A percentile compares a stretch with the other conserved stretches of the same genome.
These are phyloP conservation scores for Phymastichus coffea DNA, from an alignment of 1,140 invertebrate genomes.

Conservation along the genomic window DNA sequence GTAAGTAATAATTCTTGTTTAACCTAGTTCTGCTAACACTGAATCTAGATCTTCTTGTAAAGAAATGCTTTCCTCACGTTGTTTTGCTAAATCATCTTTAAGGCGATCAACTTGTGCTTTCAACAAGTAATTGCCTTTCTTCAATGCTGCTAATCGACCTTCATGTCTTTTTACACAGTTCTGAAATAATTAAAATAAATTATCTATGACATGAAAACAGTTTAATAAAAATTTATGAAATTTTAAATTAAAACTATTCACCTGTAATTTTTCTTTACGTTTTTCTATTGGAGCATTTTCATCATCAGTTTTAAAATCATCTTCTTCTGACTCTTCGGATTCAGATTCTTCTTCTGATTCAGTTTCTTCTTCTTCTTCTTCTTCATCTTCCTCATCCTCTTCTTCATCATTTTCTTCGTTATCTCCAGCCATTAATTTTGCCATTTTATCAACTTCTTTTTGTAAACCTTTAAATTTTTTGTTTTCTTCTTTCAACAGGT, in stretches of 20 bases:
- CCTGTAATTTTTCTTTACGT: slow-evolving; percentile 46
- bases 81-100: slow-evolving; percentile 80
- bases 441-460: slow-evolving; percentile 88
- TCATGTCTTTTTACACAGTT: slow-evolving; percentile 72
- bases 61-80: slow-evolving; percentile 72
- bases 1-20: slow-evolving; percentile 28
- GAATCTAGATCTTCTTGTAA: slow-evolving; percentile 83
- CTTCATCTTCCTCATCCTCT: slow-evolving; percentile 60
- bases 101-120: slow-evolving; percentile 82
- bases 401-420: slow-evolving; percentile 68
- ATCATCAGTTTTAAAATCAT: slow-evolving; percentile 63
- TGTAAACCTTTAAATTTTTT: slow-evolving; percentile 76
- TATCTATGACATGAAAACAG: too few species aligned
- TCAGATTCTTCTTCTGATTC: slow-evolving; percentile 61
- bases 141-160: slow-evolving; percentile 71
- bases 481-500: slow-evolving; percentile 70
- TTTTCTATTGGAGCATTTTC: slow-evolving; percentile 57
- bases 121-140: slow-evolving; percentile 82
- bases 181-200: slow-evolving; percentile 49
- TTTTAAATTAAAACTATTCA: too few species aligned
- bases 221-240: too few species aligned
- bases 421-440: slow-evolving; percentile 75
- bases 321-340: slow-evolving; percentile 65
- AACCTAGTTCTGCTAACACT: slow-evolving; percentile 72
- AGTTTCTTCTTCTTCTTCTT: slow-evolving; percentile 67